phyloP scores from a whole-genome alignment of 2,797 vertebrate species.

The Phyllotis vaccarum region DNA sequence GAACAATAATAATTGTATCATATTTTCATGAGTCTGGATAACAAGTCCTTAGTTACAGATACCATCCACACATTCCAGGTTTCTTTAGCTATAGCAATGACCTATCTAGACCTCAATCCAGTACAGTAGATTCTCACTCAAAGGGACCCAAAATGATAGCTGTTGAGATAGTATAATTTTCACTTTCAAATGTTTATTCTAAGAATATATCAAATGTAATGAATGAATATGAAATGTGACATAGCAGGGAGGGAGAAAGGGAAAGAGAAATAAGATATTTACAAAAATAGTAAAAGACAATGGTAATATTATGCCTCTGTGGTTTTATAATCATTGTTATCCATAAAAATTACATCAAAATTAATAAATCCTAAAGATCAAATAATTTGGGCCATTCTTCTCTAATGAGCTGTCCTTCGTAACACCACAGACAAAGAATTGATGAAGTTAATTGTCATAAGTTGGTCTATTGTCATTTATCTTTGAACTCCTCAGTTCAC shows the following conservation, averaged over 20 bases:
- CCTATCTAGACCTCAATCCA: slow-evolving; percentile 1
- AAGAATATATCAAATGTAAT: slow-evolving; percentile 28
- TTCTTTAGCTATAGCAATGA: neutral
- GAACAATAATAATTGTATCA: neutral
- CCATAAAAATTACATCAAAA: slow-evolving; percentile 15
- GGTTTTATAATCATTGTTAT: slow-evolving; percentile 3
- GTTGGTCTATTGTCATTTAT: neutral
- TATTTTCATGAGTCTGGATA: neutral
- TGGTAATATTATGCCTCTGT: neutral
- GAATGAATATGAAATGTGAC: slow-evolving; percentile 12
- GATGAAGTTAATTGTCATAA: neutral
- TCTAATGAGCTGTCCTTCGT: neutral
- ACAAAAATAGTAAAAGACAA: neutral
- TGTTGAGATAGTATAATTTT: neutral
- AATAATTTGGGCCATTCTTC: neutral
- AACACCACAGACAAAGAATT: neutral
- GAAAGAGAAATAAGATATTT: neutral
- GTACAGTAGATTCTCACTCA: neutral
- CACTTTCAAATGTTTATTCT: neutral
- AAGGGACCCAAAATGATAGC: neutral
- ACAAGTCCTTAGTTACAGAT: neutral
- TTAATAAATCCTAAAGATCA: neutral
- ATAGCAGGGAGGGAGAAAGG: too few relatives aligned
- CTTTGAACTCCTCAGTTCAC: neutral
- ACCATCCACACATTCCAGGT: neutral